phyloP scores from a whole-genome alignment of 1,140 invertebrate genomes.

The Drosophila littoralis region DNA sequence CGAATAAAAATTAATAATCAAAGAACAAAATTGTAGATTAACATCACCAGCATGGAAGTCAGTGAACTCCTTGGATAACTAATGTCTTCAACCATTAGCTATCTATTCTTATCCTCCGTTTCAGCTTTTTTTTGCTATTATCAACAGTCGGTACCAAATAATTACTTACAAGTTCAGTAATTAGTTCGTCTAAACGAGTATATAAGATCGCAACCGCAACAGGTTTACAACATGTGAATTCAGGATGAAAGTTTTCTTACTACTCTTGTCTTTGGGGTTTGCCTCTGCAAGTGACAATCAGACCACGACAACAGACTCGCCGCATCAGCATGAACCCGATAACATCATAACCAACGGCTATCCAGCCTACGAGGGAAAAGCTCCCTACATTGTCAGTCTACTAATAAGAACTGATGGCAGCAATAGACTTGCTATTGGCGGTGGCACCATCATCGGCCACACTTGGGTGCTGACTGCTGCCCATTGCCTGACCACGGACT shows the following conservation, averaged over 20 bases:
- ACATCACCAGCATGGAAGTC: too few species aligned
- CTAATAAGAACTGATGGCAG: constrained; percentile 66
- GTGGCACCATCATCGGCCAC: constrained; percentile 86
- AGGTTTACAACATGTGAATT: too few species aligned
- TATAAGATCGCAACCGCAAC: neutral
- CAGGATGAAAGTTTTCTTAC: constrained; percentile 49
- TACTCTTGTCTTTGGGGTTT: constrained; percentile 31
- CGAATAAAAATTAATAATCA: too few species aligned
- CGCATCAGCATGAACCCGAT: constrained; percentile 13
- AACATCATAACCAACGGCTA: constrained; percentile 63
- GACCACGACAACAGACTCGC: neutral
- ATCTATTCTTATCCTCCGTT: too few species aligned
- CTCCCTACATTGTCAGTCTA: constrained; percentile 85
- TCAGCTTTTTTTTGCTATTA: neutral
- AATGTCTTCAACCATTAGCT: neutral
- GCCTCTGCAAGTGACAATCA: constrained; percentile 32
- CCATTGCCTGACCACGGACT: constrained; percentile 85
- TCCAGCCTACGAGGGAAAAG: constrained; percentile 78
- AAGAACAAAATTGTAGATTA: too few species aligned
- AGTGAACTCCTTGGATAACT: constrained; percentile 7
- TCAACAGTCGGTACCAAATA: neutral
- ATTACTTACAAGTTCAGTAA: neutral
- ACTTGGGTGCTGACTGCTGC: constrained; percentile 86
- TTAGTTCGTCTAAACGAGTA: neutral
- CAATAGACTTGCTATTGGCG: constrained; percentile 80